Evolutionary conservation across 2,113 vertebrate species (phyloP).

Genomic region (Erpornis zantholeuca): DNA sequence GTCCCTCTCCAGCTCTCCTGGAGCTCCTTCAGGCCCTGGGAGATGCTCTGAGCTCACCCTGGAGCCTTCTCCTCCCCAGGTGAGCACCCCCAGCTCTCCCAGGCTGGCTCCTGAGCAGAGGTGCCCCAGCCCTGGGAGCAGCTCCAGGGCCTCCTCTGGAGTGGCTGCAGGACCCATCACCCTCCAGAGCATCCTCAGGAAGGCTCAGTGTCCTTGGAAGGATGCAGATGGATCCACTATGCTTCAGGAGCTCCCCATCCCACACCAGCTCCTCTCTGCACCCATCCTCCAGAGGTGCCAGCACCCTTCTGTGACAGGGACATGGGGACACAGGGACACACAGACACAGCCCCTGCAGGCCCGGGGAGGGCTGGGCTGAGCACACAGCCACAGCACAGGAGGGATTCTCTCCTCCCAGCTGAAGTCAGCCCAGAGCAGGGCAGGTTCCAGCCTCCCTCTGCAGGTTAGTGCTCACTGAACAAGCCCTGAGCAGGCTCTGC

Average conservation of each 20-base stretch:
- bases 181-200: neutral
- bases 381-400: neutral
- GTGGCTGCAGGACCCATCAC: neutral
- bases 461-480: neutral
- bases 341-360: neutral
- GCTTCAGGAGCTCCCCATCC: neutral
- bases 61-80: neutral
- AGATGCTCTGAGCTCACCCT: neutral
- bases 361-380: neutral
- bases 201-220: neutral
- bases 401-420: neutral
- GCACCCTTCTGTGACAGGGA: no score
- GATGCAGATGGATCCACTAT: neutral
- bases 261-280: neutral
- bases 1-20: neutral
- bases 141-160: accelerated
- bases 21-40: accelerated
- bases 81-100: neutral
- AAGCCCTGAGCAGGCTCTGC: neutral
- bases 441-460: neutral
- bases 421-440: neutral
- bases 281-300: neutral
- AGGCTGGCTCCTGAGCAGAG: neutral
- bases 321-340: no score
- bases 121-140: neutral